A percentile compares a stretch with the other conserved stretches of the same genome.
These are phyloP conservation scores for Trididemnum nubilum DNA, from an alignment of 23 tunicate species.

Conservation along the genomic window DNA sequence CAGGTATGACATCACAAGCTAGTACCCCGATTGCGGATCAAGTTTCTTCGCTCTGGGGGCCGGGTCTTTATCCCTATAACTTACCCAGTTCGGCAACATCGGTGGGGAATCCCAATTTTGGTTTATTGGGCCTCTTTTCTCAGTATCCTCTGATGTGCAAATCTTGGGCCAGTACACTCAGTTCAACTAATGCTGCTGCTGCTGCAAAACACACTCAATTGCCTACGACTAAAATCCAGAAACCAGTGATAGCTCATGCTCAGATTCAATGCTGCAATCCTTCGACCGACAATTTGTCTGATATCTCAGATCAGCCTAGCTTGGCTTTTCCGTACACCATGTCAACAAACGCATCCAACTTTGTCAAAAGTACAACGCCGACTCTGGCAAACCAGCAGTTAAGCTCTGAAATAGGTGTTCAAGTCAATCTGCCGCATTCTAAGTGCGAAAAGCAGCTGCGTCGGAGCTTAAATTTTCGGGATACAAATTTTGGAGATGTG, in stretches of 20 bases:
- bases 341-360: slow-evolving; percentile 36
- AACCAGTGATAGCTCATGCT: slow-evolving; percentile 49
- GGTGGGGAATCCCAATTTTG: neutral
- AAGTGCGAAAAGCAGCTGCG: neutral
- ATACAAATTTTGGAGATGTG: neutral
- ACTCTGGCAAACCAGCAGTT: neutral
- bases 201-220: neutral
- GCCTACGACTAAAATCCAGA: neutral
- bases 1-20: neutral
- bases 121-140: slow-evolving; percentile 7
- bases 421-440: slow-evolving; percentile 37
- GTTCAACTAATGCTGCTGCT: neutral
- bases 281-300: slow-evolving; percentile 28
- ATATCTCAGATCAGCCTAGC: slow-evolving; percentile 23
- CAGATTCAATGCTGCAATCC: slow-evolving; percentile 86
- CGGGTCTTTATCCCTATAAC: neutral
- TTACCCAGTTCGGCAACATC: neutral
- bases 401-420: slow-evolving; percentile 29
- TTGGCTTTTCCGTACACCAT: slow-evolving; percentile 50
- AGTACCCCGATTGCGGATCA: neutral
- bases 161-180: neutral
- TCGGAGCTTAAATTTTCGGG: neutral
- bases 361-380: slow-evolving; percentile 2
- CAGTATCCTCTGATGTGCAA: slow-evolving; percentile 3
- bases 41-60: neutral